Conservation (phyloP, 1,140 invertebrate genomes). For the Zophobas atratus region DNA sequence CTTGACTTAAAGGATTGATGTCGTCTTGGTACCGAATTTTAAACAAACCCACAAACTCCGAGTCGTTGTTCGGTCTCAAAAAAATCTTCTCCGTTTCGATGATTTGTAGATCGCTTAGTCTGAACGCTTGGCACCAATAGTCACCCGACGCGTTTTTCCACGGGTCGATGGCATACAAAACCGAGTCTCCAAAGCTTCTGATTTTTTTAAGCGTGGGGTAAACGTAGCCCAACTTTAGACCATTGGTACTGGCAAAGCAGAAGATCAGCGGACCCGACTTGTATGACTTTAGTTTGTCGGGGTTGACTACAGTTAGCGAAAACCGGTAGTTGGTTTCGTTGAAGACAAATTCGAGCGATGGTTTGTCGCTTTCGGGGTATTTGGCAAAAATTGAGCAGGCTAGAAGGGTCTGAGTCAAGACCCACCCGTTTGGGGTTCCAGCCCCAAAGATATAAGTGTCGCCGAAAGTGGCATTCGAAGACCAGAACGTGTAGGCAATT, state of each 20-base stretch:
- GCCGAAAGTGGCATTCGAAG: not conserved
- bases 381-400: not conserved
- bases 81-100: not conserved
- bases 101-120: not conserved
- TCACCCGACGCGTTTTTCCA: not conserved
- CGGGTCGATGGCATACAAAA: not conserved
- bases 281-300: not conserved
- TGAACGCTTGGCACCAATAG: conserved; percentile 15
- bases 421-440: conserved; percentile 1
- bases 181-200: not conserved
- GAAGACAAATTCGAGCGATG: not conserved
- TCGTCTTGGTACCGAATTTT: not conserved
- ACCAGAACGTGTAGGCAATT: conserved; percentile 25
- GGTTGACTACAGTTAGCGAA: too few species aligned
- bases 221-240: not conserved
- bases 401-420: not conserved
- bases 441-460: not conserved
- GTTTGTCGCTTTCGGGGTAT: not conserved
- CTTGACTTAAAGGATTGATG: not conserved
- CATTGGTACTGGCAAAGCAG: not conserved
- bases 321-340: too few species aligned
- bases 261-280: not conserved
- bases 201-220: not conserved
- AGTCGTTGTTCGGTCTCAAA: not conserved
- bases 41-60: not conserved